Evolutionary conservation across 2,113 vertebrate species (phyloP).

Genomic region (Athene cunicularia): DNA sequence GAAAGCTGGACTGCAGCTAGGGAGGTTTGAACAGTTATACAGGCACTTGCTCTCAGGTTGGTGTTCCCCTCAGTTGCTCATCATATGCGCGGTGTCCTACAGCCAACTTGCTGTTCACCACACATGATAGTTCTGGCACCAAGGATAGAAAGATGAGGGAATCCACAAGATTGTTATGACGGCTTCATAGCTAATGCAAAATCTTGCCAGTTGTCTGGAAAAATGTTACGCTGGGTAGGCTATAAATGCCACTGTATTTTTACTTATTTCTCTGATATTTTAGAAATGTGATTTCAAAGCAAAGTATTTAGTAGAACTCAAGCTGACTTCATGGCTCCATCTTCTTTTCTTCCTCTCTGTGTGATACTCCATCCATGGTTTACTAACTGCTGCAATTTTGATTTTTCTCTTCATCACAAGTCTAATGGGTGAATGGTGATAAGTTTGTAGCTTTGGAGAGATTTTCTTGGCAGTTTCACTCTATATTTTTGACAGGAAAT

Average conservation of each 20-base stretch:
- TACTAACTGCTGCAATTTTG: neutral
- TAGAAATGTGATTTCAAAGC: constrained; percentile 2
- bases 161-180: neutral
- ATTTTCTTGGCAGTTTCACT: constrained; percentile 56
- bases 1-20: neutral
- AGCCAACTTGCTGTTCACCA: neutral
- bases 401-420: constrained; percentile 21
- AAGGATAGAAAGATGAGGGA: neutral
- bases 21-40: neutral
- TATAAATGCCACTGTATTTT: neutral
- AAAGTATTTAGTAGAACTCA: neutral
- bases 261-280: neutral
- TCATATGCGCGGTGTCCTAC: fast-evolving
- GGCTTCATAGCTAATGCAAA: neutral
- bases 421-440: constrained; percentile 50
- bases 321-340: neutral
- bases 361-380: neutral
- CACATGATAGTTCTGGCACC: neutral
- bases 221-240: constrained; percentile 5
- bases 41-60: fast-evolving
- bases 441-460: constrained; percentile 54
- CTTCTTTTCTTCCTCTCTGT: neutral
- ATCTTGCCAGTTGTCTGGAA: neutral
- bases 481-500: constrained; percentile 65
- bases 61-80: neutral